These are phyloP conservation scores for Diabrotica virgifera DNA, from an alignment of 1,140 invertebrate genomes.

Conservation along the genomic window DNA sequence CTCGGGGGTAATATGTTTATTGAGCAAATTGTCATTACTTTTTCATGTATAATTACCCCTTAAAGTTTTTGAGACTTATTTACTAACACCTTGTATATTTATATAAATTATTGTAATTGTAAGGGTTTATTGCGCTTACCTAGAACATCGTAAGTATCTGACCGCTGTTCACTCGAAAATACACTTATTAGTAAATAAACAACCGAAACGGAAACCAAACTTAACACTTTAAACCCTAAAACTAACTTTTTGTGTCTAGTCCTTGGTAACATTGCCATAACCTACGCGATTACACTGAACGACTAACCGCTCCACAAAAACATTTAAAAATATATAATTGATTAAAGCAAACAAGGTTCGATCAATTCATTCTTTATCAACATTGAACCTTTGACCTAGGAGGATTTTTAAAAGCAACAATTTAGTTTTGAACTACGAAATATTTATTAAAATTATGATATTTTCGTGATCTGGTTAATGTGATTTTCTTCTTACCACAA, in stretches of 20 bases:
- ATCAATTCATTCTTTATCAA: not conserved
- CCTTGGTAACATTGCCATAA: slow-evolving; percentile 39
- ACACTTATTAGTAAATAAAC: slow-evolving; percentile 31
- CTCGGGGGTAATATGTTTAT: too few species aligned
- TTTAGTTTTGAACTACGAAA: not conserved
- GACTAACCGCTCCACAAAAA: not conserved
- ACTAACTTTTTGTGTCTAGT: slow-evolving; percentile 35
- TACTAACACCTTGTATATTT: too few species aligned
- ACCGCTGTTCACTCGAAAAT: slow-evolving; percentile 15
- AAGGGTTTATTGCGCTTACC: not conserved
- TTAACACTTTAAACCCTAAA: slow-evolving; percentile 32
- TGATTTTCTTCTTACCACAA: not conserved
- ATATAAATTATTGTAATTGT: too few species aligned
- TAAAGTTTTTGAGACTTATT: too few species aligned
- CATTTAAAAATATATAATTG: not conserved
- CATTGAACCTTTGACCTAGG: not conserved
- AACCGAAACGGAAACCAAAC: slow-evolving; percentile 30
- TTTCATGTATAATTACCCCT: too few species aligned
- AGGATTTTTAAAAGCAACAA: not conserved
- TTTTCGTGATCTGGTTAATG: not conserved
- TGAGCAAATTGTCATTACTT: too few species aligned
- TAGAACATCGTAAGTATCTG: not conserved
- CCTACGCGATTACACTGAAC: not conserved
- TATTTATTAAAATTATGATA: too few species aligned
- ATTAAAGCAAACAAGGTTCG: not conserved